Conservation (phyloP, 2,888 invertebrate species). For the Ochropacha duplaris region DNA sequence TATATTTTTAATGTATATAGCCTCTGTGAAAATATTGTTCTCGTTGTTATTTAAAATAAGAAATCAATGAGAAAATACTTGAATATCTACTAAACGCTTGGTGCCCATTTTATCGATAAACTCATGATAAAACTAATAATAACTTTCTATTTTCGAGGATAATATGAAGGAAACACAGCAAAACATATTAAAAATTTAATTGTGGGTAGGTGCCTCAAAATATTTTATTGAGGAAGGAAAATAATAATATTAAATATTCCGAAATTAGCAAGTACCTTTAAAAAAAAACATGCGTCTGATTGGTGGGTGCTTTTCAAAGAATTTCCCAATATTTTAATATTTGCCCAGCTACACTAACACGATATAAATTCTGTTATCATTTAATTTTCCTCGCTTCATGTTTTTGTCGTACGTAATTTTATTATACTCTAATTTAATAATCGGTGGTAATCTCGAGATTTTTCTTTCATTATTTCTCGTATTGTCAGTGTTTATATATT, state of each 20-base stretch:
- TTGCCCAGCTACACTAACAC: constrained; percentile 11
- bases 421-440: constrained; percentile 40
- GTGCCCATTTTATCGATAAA: too few species aligned
- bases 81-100: too few species aligned
- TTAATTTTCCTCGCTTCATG: constrained; percentile 24
- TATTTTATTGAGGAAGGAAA: not conserved
- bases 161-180: too few species aligned
- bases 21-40: not conserved
- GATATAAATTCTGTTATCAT: constrained; percentile 23
- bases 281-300: not conserved
- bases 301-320: not conserved
- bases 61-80: not conserved
- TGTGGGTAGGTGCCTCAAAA: not conserved
- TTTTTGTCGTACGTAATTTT: constrained; percentile 30
- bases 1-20: constrained; percentile 9
- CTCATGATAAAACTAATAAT: too few species aligned
- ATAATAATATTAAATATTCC: not conserved
- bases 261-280: not conserved
- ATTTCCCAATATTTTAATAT: constrained; percentile 6
- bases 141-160: too few species aligned
- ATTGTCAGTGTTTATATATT: constrained; percentile 14
- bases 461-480: constrained; percentile 17
- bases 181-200: not conserved
- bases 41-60: not conserved
- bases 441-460: constrained; percentile 42